These are phyloP conservation scores for Lacanobia oleracea DNA, from an alignment of 2,888 invertebrate genomes.

Conservation along the genomic window DNA sequence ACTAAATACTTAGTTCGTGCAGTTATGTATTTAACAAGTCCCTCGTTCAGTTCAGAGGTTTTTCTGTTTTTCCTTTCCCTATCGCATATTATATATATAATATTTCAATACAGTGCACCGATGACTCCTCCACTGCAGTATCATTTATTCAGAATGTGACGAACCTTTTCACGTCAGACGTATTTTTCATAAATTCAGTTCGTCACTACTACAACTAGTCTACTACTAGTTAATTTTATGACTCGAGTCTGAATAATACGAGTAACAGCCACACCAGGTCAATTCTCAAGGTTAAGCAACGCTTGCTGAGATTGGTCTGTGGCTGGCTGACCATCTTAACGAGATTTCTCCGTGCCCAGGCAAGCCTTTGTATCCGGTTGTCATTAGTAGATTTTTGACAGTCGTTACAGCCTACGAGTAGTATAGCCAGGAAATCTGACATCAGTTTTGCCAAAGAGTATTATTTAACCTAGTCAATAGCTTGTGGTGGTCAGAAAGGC, in stretches of 20 bases:
- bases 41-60: neutral
- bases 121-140: neutral
- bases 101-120: neutral
- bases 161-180: slow-evolving; percentile 13
- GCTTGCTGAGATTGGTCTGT: no score
- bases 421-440: no score
- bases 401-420: no score
- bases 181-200: neutral
- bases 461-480: no score
- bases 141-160: slow-evolving; percentile 14
- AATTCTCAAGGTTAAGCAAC: no score
- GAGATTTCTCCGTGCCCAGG: no score
- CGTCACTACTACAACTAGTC: no score
- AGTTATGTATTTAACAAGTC: neutral
- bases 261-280: neutral
- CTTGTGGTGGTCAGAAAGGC: no score
- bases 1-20: neutral
- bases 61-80: neutral
- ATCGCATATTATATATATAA: neutral
- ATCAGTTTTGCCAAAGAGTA: no score
- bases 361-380: no score
- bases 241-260: neutral
- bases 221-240: neutral
- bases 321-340: no score
- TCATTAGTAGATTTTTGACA: no score